phyloP scores from a whole-genome alignment of 2,797 vertebrate species.

The Acanthornis magna region DNA sequence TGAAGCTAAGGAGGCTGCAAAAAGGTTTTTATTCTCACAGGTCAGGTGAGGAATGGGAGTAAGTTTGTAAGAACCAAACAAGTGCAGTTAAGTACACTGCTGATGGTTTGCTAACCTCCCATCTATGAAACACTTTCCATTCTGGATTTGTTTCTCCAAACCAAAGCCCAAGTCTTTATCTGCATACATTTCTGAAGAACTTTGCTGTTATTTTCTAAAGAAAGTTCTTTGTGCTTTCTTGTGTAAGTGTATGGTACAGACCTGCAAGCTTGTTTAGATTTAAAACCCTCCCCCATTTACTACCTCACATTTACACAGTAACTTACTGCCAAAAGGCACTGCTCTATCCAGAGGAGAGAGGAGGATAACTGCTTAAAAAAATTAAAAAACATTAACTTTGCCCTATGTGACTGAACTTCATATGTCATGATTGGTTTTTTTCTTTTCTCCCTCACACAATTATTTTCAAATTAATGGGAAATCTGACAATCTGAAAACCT shows the following conservation, averaged over 20 bases:
- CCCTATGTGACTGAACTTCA: not conserved
- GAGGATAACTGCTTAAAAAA: not conserved
- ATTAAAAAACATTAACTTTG: not conserved
- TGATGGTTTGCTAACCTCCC: not conserved
- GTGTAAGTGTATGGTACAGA: not conserved
- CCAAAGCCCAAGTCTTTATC: not conserved
- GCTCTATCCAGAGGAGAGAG: not conserved
- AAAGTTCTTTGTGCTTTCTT: not conserved
- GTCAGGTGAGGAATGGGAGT: not conserved
- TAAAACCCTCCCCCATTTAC: not conserved
- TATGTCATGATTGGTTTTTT: not conserved
- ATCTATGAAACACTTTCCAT: not conserved
- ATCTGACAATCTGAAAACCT: not conserved
- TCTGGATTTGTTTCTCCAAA: not conserved
- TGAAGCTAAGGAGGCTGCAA: not conserved
- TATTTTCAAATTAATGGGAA: not conserved
- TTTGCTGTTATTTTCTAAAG: not conserved
- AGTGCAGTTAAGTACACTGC: not conserved
- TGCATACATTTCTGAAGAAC: not conserved
- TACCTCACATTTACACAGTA: not conserved
- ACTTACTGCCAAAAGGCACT: not conserved
- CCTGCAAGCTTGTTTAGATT: not conserved
- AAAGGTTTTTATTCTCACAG: not conserved
- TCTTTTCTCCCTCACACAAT: not conserved
- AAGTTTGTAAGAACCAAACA: not conserved